Evolutionary conservation across 2,888 invertebrate species (phyloP), one percentile per base, ranked within the genome.

Genomic region (Polymixis flavicincta): DNA sequence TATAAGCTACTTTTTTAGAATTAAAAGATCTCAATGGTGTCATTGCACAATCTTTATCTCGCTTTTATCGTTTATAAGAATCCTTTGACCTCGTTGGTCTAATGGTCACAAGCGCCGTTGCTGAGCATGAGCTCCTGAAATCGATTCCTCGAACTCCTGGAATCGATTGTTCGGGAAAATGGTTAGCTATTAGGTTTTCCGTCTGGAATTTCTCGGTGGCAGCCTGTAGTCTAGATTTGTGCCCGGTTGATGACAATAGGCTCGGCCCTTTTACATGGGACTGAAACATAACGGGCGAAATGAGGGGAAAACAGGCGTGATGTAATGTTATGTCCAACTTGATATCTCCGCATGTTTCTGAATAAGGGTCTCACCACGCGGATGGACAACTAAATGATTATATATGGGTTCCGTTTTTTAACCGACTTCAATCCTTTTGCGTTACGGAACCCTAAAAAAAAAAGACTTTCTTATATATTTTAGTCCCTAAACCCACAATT

Each of bases 371-470:
- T 9, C 9, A 9, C 8, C 42, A 42, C 0, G 0, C 42, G 9
- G 42, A 9, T 9, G 42, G 42, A 45, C 11, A 2, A 45, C 42
- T 0, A 37, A 37, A 5, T 37, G 37, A 5, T 37, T 5, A 3
- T 37, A 37, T 37, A 37, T 5, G 37, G 6, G 37, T 37, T 37
- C 37, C 37, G 37, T 37, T 5, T 37, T 37, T 37, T 37, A 37
- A 37, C 37, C 6, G 9, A 45, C 11, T 45, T 11, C 1, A 45
- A 6, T 45, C 11, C 42, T 45, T 45, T 45, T 45, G 42, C 11
- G 11, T 1, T 11, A 45, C 42, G 42, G 42, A 45, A 45, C 42
- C 42, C 42, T 45, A 45, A 48, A 60, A 73, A 80, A 73, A 80
- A 54, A n/a, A n/a, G 4, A 19, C 54, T 55, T 63, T 60, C 54